These are phyloP conservation scores for Blomia tropicalis DNA, from an alignment of 2,888 invertebrate genomes.

Conservation along the genomic window DNA sequence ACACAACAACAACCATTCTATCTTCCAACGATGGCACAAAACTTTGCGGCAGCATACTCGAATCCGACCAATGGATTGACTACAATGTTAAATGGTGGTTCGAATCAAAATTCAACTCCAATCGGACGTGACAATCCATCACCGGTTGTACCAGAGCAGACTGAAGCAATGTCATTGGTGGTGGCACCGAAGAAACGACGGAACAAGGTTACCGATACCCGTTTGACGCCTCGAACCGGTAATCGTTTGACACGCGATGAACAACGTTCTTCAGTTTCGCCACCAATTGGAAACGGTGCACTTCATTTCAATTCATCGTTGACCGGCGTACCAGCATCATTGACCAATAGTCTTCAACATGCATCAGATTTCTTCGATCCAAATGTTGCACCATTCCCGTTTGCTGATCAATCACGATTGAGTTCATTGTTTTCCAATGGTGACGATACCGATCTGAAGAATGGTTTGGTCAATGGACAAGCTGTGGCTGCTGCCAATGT, in stretches of 20 bases:
- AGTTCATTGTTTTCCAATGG: neutral
- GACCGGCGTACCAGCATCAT: constrained; percentile 5
- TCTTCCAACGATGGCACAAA: neutral
- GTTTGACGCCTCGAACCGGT: constrained; percentile 76
- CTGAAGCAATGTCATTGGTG: constrained; percentile 82
- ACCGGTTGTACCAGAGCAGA: constrained; percentile 51
- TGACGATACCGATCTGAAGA: constrained; percentile 20
- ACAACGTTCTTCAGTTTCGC: constrained; percentile 32
- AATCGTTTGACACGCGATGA: constrained; percentile 43
- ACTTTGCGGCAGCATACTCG: neutral
- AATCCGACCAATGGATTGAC: neutral
- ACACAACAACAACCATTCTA: neutral
- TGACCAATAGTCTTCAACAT: constrained; percentile 13
- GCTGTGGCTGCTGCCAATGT: no score
- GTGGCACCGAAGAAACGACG: constrained; percentile 77
- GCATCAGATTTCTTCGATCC: constrained; percentile 42
- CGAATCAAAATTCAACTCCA: constrained; percentile 32
- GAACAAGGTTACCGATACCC: constrained; percentile 84
- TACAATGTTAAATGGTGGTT: neutral
- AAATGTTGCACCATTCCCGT: constrained; percentile 50
- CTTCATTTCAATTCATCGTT: constrained; percentile 41
- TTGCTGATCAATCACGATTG: constrained; percentile 23
- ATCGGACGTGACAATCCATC: constrained; percentile 26
- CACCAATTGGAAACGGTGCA: constrained; percentile 37
- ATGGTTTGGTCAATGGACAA: neutral